Evolutionary conservation across 1,140 invertebrate species (phyloP), one percentile per base, ranked within the genome.

Genomic region (Aphaenogaster floridana): DNA sequence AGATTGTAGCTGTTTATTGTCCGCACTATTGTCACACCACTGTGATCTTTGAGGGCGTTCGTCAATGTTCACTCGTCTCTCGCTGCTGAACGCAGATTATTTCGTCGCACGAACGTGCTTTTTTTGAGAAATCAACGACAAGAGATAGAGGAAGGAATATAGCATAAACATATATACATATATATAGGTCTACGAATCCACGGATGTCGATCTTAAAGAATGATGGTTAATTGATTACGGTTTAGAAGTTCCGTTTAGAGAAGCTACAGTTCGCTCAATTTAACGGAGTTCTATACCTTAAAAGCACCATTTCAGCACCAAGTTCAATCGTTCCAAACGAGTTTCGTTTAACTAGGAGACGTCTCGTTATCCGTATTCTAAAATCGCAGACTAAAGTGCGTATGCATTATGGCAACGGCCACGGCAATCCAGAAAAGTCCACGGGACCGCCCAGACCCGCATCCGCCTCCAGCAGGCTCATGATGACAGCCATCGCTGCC

Each of bases 401-500:
- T 52, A 42, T 74, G 69, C 61, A 86, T 86, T 94, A 98, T 64
- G 97, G 97, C 61, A 99, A 95, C 0, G 98, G 98, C 98, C 98
- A 99, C 0, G 98, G 98, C 28, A 98, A 94, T 36, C 98, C 98
- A 4, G 97, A 97, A 94, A 98, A 98, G 94, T 99, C 98, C 13
- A 98, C 97, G 1, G 98, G 97, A n/a, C 97, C 97, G 11, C 97
- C 97, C 28, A 97, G 95, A 1, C 97, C 97, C 13, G 97, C 97
- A 48, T 96, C 95, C n/a, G 95, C 98, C 95, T 99, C 98, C 50
- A 99, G 95, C 17, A 99, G 96, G 94, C 97, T 98, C 98, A 99
- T 98, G 86, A 99, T 98, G 45, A 99, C 98, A 7, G 98, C 98
- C 98, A 99, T 98, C 2, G 98, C 98, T 28, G 98, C 98, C 92